Percentiles rank a stretch among this genome's conserved stretches.
Conservation (phyloP, 2,113 vertebrate species). For the Elaphurus davidianus region DNA sequence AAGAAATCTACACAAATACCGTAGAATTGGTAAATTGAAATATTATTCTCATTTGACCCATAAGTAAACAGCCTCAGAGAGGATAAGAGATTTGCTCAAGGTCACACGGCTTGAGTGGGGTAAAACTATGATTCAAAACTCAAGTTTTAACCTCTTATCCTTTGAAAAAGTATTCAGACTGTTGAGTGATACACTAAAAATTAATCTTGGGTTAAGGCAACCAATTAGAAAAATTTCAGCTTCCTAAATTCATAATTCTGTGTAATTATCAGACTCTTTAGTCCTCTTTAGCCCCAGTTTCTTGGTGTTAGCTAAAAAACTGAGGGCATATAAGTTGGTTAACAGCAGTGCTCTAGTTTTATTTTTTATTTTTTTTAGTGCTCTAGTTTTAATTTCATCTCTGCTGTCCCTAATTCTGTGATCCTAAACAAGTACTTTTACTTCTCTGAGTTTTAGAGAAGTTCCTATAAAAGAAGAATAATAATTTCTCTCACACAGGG, state of each 20-base stretch:
- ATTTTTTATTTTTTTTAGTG: too few relatives aligned
- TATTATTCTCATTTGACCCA: neutral
- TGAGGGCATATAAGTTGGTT: fast-evolving
- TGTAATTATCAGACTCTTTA: too few relatives aligned
- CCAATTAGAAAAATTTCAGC: neutral
- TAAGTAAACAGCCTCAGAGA: neutral
- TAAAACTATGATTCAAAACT: neutral
- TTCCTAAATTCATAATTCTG: neutral
- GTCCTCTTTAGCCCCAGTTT: too few relatives aligned
- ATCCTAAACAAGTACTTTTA: too few relatives aligned
- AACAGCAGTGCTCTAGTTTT: neutral
- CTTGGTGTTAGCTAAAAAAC: neutral
- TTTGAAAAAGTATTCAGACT: too few relatives aligned
- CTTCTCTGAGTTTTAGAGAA: neutral
- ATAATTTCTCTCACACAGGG: fast-evolving
- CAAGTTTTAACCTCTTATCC: neutral
- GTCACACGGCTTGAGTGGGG: too few relatives aligned
- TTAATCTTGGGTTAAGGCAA: too few relatives aligned
- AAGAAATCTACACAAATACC: neutral
- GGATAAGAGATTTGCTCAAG: neutral
- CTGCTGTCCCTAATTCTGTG: neutral
- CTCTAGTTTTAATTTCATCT: neutral
- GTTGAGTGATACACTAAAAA: fast-evolving
- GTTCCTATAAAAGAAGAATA: neutral
- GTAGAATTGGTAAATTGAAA: neutral